phyloP scores from a whole-genome alignment of 1,140 invertebrate species.

The Anastrepha ludens region DNA sequence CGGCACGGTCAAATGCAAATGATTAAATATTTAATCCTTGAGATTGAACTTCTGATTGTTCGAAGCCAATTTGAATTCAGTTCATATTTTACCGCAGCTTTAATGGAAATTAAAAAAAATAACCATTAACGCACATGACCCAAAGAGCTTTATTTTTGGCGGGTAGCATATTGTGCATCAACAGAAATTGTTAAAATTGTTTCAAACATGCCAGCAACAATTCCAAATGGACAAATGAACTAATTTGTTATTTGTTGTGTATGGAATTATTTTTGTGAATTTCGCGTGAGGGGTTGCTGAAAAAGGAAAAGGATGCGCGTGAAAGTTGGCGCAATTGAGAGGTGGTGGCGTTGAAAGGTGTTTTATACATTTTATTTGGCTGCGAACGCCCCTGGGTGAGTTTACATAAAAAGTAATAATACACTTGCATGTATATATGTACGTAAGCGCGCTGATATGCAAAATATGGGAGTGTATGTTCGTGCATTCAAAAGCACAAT shows the following conservation, averaged over 20 bases:
- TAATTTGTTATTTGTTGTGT: slow-evolving; percentile 50
- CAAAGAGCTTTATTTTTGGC: not conserved
- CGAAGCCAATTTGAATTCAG: slow-evolving; percentile 34
- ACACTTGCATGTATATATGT: not conserved
- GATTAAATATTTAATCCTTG: slow-evolving; percentile 28
- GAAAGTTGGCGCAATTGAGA: not conserved
- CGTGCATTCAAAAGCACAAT: not conserved
- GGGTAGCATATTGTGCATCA: not conserved
- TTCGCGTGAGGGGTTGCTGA: not conserved
- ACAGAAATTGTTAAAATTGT: slow-evolving; percentile 34
- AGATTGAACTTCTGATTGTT: slow-evolving; percentile 11
- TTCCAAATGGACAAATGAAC: slow-evolving; percentile 29
- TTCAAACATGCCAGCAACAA: slow-evolving; percentile 21
- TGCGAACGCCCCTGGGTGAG: not conserved
- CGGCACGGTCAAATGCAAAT: slow-evolving; percentile 13
- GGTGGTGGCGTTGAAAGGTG: not conserved
- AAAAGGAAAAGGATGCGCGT: not conserved
- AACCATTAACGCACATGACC: not conserved
- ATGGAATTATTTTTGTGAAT: slow-evolving; percentile 15
- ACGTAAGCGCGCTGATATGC: not conserved
- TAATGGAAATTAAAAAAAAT: not conserved
- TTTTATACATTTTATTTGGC: not conserved
- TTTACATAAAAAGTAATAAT: not conserved
- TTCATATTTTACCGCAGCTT: slow-evolving; percentile 11
- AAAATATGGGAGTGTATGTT: not conserved